Evolutionary conservation across 2,113 vertebrate species (phyloP), one percentile per base, ranked within the genome.

Genomic region (Dromaius novaehollandiae): DNA sequence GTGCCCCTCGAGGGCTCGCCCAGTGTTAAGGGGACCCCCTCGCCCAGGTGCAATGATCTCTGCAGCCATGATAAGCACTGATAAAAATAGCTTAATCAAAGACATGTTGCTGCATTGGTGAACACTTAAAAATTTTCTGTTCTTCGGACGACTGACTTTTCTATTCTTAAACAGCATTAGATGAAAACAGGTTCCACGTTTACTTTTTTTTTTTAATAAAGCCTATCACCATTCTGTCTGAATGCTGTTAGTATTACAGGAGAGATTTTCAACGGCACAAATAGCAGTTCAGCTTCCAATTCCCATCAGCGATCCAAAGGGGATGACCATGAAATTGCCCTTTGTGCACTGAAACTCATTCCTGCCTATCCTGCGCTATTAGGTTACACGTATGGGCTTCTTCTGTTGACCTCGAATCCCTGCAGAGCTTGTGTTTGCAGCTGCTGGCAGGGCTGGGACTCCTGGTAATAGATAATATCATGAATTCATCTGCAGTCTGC

Each of bases 281-380:
- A 82, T 4, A 88, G 36, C 81, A 89, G 74, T 63, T 92, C 92
- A 76, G 53, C 55, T 89, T 66, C 80, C 78, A 91, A 19, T 20
- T 85, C 83, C 86, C 69, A 82, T 64, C 89, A 87, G 46, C 66
- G 86, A 84, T 95, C 74, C 69, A 13, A 92, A 77, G 65, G 83
- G 92, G 53, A 87, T 80, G 70, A 65, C 83, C 92, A 95, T 95
- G 86, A 94, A 93, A 93, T 95, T 93, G 65, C 81, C 81, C 86
- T 96, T 96, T 96, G 94, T 95, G 24, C 61, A 73, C 42, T 82
- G 74, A 76, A 92, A 95, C 79, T 7, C 83, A 15, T 68, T 89
- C 77, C 74, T 94, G 86, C 56, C 92, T 92, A 2, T 93, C 42
- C 87, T 84, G 74, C 4, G 0, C 81, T 96, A 90, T 96, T 89